Evolutionary conservation across 1,140 invertebrate species (phyloP).

Genomic region (Microplitis demolitor): DNA sequence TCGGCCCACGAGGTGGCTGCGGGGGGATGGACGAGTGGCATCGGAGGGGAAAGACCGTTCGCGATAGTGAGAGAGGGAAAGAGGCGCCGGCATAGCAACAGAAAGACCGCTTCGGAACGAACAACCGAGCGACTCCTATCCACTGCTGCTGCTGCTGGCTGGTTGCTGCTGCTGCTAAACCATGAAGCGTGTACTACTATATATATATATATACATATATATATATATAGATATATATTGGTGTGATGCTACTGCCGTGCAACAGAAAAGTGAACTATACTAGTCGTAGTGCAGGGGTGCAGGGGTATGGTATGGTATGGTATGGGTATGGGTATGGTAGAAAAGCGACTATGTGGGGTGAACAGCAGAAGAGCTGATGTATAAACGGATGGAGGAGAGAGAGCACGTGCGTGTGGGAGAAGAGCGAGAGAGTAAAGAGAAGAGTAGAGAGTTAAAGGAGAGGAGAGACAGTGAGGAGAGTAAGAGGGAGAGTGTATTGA

Average conservation of each 20-base stretch:
- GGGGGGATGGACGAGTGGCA: conserved; percentile 24
- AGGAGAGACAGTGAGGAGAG: conserved; percentile 30
- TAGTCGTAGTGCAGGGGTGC: not conserved
- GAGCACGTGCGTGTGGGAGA: conserved; percentile 9
- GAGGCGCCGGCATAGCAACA: conserved; percentile 59
- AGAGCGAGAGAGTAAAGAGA: conserved; percentile 22
- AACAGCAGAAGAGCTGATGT: not conserved
- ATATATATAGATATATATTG: not conserved
- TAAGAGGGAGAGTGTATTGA: conserved; percentile 53
- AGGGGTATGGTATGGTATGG: too few relatives aligned
- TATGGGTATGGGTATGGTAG: not conserved
- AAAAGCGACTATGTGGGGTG: conserved; percentile 14
- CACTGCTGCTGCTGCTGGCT: conserved; percentile 29
- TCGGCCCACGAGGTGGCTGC: conserved; percentile 19
- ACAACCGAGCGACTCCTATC: conserved; percentile 39
- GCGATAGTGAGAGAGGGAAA: conserved; percentile 30
- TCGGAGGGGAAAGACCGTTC: conserved; percentile 1
- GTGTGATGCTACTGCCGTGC: not conserved
- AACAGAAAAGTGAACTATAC: conserved; percentile 25
- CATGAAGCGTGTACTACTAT: conserved; percentile 12
- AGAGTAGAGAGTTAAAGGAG: conserved; percentile 12
- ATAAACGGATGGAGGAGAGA: conserved; percentile 25
- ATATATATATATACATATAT: not conserved
- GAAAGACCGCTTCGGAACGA: conserved; percentile 56
- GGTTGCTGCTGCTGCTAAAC: conserved; percentile 35